A percentile compares a stretch with the other conserved stretches of the same genome.
These are phyloP conservation scores for Dendrocopos noguchii DNA, from an alignment of 2,113 vertebrate genomes.

Conservation along the genomic window DNA sequence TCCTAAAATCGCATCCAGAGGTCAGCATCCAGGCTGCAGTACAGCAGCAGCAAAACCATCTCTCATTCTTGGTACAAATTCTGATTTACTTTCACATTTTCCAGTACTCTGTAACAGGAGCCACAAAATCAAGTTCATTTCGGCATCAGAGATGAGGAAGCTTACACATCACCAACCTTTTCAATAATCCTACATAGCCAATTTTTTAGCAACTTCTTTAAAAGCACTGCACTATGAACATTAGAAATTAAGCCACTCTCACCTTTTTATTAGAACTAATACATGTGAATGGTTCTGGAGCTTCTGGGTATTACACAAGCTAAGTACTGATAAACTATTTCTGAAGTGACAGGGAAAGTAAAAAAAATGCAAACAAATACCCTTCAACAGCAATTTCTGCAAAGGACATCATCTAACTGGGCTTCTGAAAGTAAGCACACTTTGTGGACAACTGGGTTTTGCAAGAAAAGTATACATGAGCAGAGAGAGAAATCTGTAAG, in stretches of 20 bases:
- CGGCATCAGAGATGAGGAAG: neutral
- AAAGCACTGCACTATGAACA: neutral
- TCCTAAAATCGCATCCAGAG: neutral
- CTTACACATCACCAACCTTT: neutral
- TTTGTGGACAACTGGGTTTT: neutral
- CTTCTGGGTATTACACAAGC: neutral
- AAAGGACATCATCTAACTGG: neutral
- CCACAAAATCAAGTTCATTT: neutral
- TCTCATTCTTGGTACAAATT: neutral
- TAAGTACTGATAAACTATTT: neutral
- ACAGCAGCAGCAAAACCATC: neutral
- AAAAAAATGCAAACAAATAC: too few relatives aligned
- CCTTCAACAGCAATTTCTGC: neutral
- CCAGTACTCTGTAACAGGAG: neutral
- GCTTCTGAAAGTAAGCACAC: neutral
- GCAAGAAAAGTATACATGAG: neutral
- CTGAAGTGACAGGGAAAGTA: neutral
- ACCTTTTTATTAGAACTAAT: neutral
- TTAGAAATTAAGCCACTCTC: neutral
- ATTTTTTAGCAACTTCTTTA: neutral
- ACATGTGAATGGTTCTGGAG: neutral
- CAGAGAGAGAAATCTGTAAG: neutral
- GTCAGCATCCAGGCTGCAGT: neutral
- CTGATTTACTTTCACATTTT: neutral
- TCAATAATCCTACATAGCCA: neutral